A percentile compares a stretch with the other conserved stretches of the same genome.
Conservation (phyloP, 2,113 vertebrate genomes). For the Nycticorax nycticorax region DNA sequence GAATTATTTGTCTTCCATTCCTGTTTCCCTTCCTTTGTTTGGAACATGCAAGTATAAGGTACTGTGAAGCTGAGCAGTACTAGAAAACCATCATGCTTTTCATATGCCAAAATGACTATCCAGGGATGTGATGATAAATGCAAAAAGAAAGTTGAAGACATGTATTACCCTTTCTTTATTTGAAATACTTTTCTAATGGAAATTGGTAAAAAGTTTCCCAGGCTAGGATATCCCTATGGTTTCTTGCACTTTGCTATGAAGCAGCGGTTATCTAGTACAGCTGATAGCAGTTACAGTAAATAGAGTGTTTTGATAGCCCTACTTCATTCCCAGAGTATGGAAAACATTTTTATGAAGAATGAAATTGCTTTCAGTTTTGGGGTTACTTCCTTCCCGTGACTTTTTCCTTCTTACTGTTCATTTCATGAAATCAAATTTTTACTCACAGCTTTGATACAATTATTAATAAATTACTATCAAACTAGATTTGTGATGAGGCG, state of each 20-base stretch:
- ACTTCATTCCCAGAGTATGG: background rate
- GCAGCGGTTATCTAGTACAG: background rate
- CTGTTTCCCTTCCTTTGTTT: background rate
- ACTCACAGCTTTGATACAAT: background rate
- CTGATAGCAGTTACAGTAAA: background rate
- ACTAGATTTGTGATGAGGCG: background rate
- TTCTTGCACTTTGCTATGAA: background rate
- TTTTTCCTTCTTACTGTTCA: background rate
- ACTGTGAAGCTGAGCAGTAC: background rate
- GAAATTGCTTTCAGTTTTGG: background rate
- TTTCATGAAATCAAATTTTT: background rate
- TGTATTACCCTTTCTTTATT: background rate
- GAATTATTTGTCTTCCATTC: background rate
- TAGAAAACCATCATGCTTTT: background rate
- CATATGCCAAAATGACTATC: background rate
- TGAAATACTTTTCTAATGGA: background rate
- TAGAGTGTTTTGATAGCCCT: background rate
- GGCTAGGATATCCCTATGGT: background rate
- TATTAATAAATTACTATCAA: background rate
- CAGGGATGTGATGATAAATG: background rate
- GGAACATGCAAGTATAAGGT: background rate
- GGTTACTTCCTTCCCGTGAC: background rate
- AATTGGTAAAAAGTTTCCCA: background rate
- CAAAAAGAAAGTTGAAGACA: background rate
- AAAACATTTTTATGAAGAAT: background rate